Base-by-base conservation (phyloP, 1,140 invertebrate species). In the Brachionus calyciflorus region DNA sequence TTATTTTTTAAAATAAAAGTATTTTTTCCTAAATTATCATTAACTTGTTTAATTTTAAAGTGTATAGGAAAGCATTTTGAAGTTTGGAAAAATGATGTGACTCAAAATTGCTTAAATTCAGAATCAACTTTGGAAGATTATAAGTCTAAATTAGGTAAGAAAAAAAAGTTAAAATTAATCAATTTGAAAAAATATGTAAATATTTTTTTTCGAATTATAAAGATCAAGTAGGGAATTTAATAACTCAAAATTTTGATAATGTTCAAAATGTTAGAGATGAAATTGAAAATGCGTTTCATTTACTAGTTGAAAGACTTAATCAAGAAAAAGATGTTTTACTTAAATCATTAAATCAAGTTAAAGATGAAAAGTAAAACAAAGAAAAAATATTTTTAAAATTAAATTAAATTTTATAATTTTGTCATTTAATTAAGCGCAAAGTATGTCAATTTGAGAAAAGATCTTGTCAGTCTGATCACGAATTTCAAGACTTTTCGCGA, bases 41-140 rank as follows among this genome's bases (percentile, higher is more conserved):
- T n/a, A 57, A 57, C 3, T 53, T 48, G 28, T 49, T 70, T 17
- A 70, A 24, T 51, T 51, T 73, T 4, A 70, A 19, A 73, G 69
- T 73, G 69, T 40, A 49, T 51, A 37, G 44, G 46, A 2, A 73
- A 73, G 24, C 69, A 73, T 51, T 73, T 73, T 51, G 69, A 73
- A 51, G 41, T 19, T 10, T 73, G 69, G 69, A 73, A 73, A 51
- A 55, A 33, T 5, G 44, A 51, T 37, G 37, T 73, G 3, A 53
- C 69, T 12, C 46, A 73, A 41, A 73, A 51, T 26, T 73, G 69
- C 19, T 26, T 51, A 17, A 30, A 55, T 21, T 44, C 51, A 1
- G 69, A 73, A 24, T 40, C 46, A 19, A 73, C 9, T 40, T 24
- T 73, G 0, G 69, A 73, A 51, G 14, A 10, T 55, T 51, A 73